Conservation (phyloP, 2,888 invertebrate species). For the Fragum whitleyi region DNA sequence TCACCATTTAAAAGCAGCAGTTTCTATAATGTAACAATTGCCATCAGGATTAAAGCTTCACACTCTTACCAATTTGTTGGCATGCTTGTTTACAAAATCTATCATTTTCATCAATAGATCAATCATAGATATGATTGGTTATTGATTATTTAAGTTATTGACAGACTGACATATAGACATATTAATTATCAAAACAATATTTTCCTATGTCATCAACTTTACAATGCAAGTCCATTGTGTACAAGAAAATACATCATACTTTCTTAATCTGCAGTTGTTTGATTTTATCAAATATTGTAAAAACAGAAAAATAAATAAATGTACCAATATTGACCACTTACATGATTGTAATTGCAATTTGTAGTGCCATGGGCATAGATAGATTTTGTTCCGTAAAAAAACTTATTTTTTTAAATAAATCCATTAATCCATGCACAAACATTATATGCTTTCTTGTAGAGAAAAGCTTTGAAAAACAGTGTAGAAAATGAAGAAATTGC, state of each 20-base stretch:
- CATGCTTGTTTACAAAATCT: constrained; percentile 25
- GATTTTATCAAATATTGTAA: neutral
- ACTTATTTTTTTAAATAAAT: no score
- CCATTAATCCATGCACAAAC: no score
- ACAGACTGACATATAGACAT: constrained; percentile 18
- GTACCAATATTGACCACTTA: no score
- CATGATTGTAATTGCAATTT: no score
- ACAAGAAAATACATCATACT: neutral
- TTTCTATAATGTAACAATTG: neutral
- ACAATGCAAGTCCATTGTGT: neutral
- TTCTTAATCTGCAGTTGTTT: neutral
- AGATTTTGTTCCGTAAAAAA: no score
- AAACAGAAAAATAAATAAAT: neutral
- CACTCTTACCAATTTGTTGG: constrained; percentile 35
- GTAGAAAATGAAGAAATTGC: no score
- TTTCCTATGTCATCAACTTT: constrained; percentile 6
- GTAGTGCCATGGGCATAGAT: no score
- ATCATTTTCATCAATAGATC: constrained; percentile 15
- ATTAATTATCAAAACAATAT: constrained; percentile 20
- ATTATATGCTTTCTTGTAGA: no score
- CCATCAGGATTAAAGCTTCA: constrained; percentile 25
- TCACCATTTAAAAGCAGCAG: no score
- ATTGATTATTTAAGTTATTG: constrained; percentile 12
- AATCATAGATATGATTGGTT: constrained; percentile 10
- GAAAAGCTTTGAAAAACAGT: no score